These are phyloP conservation scores for Hypena proboscidalis DNA, from an alignment of 2,888 invertebrate genomes.

Conservation along the genomic window DNA sequence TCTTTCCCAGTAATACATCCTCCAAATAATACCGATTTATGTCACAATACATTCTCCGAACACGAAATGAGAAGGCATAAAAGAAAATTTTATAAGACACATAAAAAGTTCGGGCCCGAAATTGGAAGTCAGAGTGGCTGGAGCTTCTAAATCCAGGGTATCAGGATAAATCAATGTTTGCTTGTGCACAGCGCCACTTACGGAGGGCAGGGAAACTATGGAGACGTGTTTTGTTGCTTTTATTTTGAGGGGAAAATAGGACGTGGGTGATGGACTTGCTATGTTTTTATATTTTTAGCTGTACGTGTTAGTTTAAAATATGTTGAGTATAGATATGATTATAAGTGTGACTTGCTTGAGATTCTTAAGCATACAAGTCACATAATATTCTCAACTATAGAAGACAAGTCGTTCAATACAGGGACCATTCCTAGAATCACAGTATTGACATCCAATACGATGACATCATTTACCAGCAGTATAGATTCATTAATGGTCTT, in stretches of 20 bases:
- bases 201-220: constrained; percentile 46
- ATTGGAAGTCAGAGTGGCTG: constrained; percentile 76
- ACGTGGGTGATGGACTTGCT: too few species aligned
- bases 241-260: not conserved
- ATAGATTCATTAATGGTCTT: too few species aligned
- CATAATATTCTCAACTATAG: too few species aligned
- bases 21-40: constrained; percentile 42
- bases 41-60: constrained; percentile 43
- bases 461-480: too few species aligned
- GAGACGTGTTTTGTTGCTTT: constrained; percentile 44
- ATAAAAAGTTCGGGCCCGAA: constrained; percentile 75
- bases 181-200: constrained; percentile 75
- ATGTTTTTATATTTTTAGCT: too few species aligned
- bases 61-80: constrained; percentile 51
- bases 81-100: constrained; percentile 79
- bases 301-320: too few species aligned
- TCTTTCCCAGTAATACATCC: constrained; percentile 9
- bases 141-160: constrained; percentile 71
- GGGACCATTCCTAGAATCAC: too few species aligned
- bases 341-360: too few species aligned
- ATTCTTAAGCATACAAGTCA: too few species aligned
- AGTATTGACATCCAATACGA: too few species aligned
- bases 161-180: constrained; percentile 85
- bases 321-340: too few species aligned
- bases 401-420: too few species aligned